Percentiles rank a stretch among this genome's conserved stretches.
phyloP scores from a whole-genome alignment of 2,888 invertebrate genomes.

The Sepiola atlantica region DNA sequence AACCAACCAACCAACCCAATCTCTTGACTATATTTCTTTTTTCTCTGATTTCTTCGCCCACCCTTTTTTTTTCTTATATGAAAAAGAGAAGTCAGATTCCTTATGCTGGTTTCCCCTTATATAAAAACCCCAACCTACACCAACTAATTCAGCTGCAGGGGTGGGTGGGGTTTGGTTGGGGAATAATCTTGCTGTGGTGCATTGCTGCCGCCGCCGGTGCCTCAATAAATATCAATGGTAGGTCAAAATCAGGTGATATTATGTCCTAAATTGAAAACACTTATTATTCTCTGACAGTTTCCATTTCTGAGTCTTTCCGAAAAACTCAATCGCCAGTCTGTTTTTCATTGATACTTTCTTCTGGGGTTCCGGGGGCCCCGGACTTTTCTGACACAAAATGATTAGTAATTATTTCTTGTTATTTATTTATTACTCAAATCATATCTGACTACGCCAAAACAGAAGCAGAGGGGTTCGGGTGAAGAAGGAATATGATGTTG shows the following conservation, averaged over 20 bases:
- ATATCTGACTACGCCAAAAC: background rate
- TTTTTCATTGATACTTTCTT: constrained; percentile 9
- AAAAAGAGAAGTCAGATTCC: background rate
- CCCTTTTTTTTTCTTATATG: background rate
- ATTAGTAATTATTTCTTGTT: constrained; percentile 16
- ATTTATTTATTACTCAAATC: constrained; percentile 32
- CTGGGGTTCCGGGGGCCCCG: background rate
- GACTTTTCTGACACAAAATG: constrained; percentile 22
- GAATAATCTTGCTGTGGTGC: background rate
- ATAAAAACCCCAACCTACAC: background rate
- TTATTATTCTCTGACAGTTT: constrained; percentile 21
- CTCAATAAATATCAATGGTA: constrained; percentile 32
- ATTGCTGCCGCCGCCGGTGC: background rate
- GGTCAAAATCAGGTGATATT: constrained; percentile 32
- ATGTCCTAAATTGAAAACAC: constrained; percentile 10
- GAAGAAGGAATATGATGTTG: background rate
- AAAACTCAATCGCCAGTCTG: constrained; percentile 22
- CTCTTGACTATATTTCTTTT: background rate
- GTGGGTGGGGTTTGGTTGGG: background rate
- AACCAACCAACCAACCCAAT: background rate
- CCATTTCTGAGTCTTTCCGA: constrained; percentile 2
- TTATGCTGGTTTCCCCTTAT: too few species aligned
- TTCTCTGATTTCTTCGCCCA: background rate
- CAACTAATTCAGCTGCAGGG: background rate
- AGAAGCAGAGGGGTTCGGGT: fast-evolving